phyloP scores from a whole-genome alignment of 35 echinoderm and acorn worm genomes.

The Eucidaris tribuloides region DNA sequence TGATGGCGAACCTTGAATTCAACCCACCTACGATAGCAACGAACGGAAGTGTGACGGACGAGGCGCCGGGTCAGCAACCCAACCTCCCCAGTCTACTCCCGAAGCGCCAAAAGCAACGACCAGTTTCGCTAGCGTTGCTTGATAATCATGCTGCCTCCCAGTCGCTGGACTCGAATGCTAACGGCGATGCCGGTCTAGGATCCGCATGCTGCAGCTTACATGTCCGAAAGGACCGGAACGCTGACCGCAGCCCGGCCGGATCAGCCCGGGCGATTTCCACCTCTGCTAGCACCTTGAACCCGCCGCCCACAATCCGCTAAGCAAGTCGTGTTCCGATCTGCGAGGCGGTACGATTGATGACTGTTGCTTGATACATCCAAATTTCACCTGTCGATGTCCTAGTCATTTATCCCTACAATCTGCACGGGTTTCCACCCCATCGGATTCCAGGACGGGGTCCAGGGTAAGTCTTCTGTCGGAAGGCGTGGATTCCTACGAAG shows the following conservation, averaged over 20 bases:
- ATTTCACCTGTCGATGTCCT: neutral
- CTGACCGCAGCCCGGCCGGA: conserved; percentile 14
- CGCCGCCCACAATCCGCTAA: neutral
- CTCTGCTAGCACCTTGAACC: neutral
- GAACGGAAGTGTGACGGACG: neutral
- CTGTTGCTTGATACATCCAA: conserved; percentile 12
- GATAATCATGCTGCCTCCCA: conserved; percentile 29
- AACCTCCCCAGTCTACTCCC: conserved; percentile 15
- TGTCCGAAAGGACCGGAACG: conserved; percentile 1
- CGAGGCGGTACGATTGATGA: neutral
- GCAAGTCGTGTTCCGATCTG: conserved; percentile 1
- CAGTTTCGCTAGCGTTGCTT: conserved; percentile 31
- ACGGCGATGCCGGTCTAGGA: neutral
- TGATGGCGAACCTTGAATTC: neutral
- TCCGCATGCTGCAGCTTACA: neutral
- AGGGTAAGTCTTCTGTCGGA: conserved; percentile 48
- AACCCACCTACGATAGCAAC: conserved; percentile 5
- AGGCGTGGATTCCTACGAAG: conserved; percentile 64
- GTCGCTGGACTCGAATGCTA: conserved; percentile 21
- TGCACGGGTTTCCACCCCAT: conserved; percentile 45
- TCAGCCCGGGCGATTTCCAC: neutral
- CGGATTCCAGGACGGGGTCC: conserved; percentile 45
- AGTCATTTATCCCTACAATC: conserved; percentile 49
- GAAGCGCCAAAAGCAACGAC: conserved; percentile 40
- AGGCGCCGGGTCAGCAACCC: neutral